These are phyloP conservation scores for Bombus cullumanus DNA, from an alignment of 1,140 invertebrate species.

Conservation along the genomic window DNA sequence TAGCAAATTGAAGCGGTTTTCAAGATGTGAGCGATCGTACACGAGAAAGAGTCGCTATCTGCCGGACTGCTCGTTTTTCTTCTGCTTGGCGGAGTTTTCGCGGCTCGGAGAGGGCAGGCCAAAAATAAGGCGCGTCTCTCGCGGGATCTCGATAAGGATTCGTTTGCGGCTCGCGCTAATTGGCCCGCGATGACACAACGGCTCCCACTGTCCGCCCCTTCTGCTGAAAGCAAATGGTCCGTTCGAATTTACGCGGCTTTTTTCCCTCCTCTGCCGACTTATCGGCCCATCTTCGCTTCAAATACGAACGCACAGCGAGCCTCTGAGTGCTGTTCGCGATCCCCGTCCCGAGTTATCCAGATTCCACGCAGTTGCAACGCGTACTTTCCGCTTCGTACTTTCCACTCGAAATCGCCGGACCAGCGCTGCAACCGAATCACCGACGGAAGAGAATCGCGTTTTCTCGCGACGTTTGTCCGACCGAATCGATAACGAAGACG, in stretches of 20 bases:
- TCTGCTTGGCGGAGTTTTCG: background rate
- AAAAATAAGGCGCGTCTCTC: background rate
- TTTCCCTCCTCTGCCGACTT: constrained; percentile 21
- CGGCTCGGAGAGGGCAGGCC: background rate
- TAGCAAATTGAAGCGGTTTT: too few relatives aligned
- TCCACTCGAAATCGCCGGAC: too few relatives aligned
- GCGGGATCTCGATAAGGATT: constrained; percentile 47
- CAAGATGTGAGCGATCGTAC: too few relatives aligned
- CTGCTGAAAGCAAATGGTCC: constrained; percentile 38
- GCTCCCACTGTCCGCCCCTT: constrained; percentile 30
- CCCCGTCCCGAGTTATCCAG: background rate
- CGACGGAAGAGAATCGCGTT: too few relatives aligned
- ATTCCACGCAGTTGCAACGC: background rate
- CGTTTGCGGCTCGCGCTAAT: constrained; percentile 75
- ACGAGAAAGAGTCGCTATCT: too few relatives aligned
- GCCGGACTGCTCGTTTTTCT: too few relatives aligned
- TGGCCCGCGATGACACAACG: constrained; percentile 66
- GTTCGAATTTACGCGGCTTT: constrained; percentile 47
- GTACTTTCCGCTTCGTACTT: too few relatives aligned
- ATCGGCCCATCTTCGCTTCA: background rate
- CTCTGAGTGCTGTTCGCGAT: background rate
- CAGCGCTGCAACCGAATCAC: too few relatives aligned
- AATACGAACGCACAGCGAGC: background rate
- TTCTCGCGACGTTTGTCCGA: background rate
- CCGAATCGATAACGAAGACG: background rate